phyloP scores from a whole-genome alignment of 2,888 invertebrate genomes.

The Coelinius sp. region DNA sequence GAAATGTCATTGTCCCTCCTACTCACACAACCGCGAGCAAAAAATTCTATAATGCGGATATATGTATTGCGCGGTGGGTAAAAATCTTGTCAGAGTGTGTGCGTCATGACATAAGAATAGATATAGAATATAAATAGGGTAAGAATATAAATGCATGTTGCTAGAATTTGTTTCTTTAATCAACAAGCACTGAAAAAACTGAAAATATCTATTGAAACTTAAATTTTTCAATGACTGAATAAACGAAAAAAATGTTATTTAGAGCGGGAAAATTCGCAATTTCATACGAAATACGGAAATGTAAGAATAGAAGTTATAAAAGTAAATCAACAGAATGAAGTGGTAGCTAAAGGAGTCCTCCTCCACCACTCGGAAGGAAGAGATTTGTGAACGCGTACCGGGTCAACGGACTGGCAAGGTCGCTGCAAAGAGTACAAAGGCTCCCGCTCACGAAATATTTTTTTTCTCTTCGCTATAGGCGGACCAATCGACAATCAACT shows the following conservation, averaged over 20 bases:
- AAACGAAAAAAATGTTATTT: neutral
- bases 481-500: constrained; percentile 45
- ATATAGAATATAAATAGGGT: neutral
- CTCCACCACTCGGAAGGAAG: constrained; percentile 19
- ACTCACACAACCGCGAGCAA: neutral
- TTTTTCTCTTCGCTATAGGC: constrained; percentile 20
- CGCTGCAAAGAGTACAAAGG: constrained; percentile 56
- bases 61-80: neutral
- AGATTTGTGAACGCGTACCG: constrained; percentile 17
- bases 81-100: neutral
- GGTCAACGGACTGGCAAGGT: constrained; percentile 69
- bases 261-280: neutral
- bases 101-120: neutral
- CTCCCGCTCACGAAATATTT: constrained; percentile 42
- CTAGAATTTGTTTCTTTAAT: too few species aligned
- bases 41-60: neutral
- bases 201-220: too few species aligned
- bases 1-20: neutral
- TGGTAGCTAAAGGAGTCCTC: neutral
- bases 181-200: neutral
- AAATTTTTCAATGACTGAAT: too few species aligned
- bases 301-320: neutral
- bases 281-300: neutral
- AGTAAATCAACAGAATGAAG: neutral
- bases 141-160: neutral